phyloP scores from a whole-genome alignment of 2,888 invertebrate genomes.

The Balanococcus diminutus region DNA sequence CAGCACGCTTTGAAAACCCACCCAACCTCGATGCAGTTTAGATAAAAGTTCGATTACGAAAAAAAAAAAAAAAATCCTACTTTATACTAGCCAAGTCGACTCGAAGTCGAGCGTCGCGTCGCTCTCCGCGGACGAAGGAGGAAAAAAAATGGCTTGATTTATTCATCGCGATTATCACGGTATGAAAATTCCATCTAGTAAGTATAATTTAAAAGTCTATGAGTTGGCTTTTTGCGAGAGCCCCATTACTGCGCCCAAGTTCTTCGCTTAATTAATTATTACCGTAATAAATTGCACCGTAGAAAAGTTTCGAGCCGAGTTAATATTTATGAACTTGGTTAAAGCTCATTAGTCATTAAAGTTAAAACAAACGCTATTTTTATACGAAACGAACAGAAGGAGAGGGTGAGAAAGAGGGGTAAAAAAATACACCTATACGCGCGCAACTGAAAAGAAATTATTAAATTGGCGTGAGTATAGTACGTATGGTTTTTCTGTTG shows the following conservation, averaged over 20 bases:
- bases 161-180: not conserved
- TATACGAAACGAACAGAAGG: not conserved
- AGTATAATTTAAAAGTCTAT: conserved; percentile 37
- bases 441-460: not conserved
- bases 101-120: not conserved
- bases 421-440: not conserved
- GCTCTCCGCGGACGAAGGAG: not conserved
- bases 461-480: conserved; percentile 16
- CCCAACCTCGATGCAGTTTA: not conserved
- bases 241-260: not conserved
- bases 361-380: conserved; percentile 45
- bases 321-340: conserved; percentile 51
- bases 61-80: no score
- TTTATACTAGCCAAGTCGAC: no score
- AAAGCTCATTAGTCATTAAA: conserved; percentile 50
- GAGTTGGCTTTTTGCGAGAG: conserved; percentile 14
- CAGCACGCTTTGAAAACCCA: not conserved
- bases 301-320: conserved; percentile 48
- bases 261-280: conserved; percentile 43
- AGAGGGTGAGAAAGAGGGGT: not conserved
- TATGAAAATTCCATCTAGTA: conserved; percentile 22
- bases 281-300: conserved; percentile 22
- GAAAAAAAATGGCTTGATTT: not conserved
- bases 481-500: not conserved
- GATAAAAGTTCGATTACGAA: not conserved